phyloP scores from a whole-genome alignment of 1,140 invertebrate species.

The Drosophila hydei region DNA sequence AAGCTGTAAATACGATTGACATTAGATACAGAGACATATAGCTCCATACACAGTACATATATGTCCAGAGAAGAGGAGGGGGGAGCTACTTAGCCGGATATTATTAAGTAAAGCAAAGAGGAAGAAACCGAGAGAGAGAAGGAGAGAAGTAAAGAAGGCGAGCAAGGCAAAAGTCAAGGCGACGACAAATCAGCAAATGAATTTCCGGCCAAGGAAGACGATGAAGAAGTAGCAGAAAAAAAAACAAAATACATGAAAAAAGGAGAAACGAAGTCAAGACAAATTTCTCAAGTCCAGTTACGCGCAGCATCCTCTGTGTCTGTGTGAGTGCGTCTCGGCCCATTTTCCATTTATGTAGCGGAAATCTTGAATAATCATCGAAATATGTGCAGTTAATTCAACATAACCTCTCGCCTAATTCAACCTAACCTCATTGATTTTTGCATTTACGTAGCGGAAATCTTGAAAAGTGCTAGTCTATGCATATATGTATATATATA shows the following conservation, averaged over 20 bases:
- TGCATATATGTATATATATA: neutral
- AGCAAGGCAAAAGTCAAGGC: constrained; percentile 9
- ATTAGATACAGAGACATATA: neutral
- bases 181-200: constrained; percentile 37
- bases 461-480: neutral
- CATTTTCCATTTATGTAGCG: constrained; percentile 19
- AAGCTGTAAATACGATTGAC: neutral
- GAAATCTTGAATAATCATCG: constrained; percentile 33
- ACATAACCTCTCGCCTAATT: neutral
- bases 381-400: neutral
- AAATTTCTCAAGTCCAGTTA: constrained; percentile 39
- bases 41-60: neutral
- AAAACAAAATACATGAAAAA: constrained; percentile 1
- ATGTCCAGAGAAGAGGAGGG: constrained; percentile 4
- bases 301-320: constrained; percentile 3
- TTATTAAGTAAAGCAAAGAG: constrained; percentile 22
- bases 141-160: neutral
- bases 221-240: no score
- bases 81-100: constrained; percentile 36
- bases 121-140: neutral
- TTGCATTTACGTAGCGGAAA: constrained; percentile 1
- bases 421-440: constrained; percentile 8
- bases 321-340: neutral
- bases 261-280: constrained; percentile 21
- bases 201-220: constrained; percentile 43